Percentiles rank a stretch among this genome's conserved stretches.
Conservation (phyloP, 2,113 vertebrate genomes). For the Grammomys surdaster region DNA sequence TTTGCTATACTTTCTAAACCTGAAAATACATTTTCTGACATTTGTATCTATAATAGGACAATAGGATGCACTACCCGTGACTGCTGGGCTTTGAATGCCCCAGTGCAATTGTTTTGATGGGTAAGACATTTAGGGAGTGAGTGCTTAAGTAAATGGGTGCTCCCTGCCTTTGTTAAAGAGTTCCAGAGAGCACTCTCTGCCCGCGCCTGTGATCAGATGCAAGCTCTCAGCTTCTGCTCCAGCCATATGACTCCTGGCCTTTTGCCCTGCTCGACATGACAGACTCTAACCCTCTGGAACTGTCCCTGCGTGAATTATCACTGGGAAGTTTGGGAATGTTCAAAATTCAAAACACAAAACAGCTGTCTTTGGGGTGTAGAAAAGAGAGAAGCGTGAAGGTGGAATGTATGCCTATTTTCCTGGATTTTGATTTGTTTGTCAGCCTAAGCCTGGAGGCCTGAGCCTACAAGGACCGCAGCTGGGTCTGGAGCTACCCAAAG, state of each 20-base stretch:
- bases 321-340: slow-evolving; percentile 89
- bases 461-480: neutral
- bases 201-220: neutral
- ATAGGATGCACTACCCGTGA: neutral
- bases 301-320: slow-evolving; percentile 89
- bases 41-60: neutral
- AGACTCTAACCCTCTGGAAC: neutral
- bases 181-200: neutral
- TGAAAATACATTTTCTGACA: neutral
- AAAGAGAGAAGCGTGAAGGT: slow-evolving; percentile 27
- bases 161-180: neutral
- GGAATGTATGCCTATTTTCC: neutral
- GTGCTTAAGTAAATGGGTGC: neutral
- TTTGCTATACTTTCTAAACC: neutral
- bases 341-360: slow-evolving; percentile 80
- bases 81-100: neutral
- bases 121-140: neutral
- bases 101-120: neutral
- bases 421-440: neutral
- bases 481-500: neutral
- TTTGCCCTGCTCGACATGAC: neutral
- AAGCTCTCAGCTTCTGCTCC: neutral
- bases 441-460: neutral
- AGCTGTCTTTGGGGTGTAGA: slow-evolving; percentile 28
- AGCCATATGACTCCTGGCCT: neutral